A percentile compares a stretch with the other conserved stretches of the same genome.
Conservation (phyloP, 2,113 vertebrate genomes). For the Plotosus lineatus region DNA sequence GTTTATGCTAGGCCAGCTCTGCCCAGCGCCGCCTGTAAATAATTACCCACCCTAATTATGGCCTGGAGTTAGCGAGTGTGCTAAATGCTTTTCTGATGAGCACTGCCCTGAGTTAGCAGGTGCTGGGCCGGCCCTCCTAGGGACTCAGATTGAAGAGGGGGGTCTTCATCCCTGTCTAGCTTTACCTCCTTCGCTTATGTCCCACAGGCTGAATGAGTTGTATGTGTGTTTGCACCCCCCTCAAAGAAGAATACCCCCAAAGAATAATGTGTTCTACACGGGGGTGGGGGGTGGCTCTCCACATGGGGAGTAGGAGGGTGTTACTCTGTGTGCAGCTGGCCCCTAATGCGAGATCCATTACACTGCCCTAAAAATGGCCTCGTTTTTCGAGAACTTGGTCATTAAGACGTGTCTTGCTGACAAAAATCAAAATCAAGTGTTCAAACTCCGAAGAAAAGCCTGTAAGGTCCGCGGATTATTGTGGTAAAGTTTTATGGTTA, state of each 20-base stretch:
- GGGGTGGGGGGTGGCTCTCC: conserved; percentile 40
- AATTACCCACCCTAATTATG: conserved; percentile 99
- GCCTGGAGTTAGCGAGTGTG: conserved; percentile 96
- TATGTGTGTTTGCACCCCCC: conserved; percentile 30
- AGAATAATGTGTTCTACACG: conserved; percentile 52
- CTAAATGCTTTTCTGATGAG: conserved; percentile 99
- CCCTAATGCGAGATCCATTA: conserved; percentile 56
- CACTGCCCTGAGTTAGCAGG: conserved; percentile 94
- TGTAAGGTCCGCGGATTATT: conserved; percentile 14
- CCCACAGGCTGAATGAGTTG: conserved; percentile 54
- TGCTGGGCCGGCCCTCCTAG: conserved; percentile 98
- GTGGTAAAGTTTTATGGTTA: conserved; percentile 35
- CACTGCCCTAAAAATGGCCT: conserved; percentile 51
- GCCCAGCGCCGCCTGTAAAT: conserved; percentile 95
- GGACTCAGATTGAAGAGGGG: conserved; percentile 98
- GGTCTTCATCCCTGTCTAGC: conserved; percentile 67
- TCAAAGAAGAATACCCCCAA: conserved; percentile 48
- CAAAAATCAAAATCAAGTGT: conserved; percentile 43
- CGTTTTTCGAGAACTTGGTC: conserved; percentile 51
- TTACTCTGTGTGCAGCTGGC: conserved; percentile 47
- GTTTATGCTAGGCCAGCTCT: conserved; percentile 99
- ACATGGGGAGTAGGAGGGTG: conserved; percentile 34
- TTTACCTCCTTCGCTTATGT: conserved; percentile 72
- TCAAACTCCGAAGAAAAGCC: conserved; percentile 30
- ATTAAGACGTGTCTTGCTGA: conserved; percentile 49